Base-by-base conservation (phyloP, 2,113 vertebrate genomes). In the Mixornis gularis region DNA sequence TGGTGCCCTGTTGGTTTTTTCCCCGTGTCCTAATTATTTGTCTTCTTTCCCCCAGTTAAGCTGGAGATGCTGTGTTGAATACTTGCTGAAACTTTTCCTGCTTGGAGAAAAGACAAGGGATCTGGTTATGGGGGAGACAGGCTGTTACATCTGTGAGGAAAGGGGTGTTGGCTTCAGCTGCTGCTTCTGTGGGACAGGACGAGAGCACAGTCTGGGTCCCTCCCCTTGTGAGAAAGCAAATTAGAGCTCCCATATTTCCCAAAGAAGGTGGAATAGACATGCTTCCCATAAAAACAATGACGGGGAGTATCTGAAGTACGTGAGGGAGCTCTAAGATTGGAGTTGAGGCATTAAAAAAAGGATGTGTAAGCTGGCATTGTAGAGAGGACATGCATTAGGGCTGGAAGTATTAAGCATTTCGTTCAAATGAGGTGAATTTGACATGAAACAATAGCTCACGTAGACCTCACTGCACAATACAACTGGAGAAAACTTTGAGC, bases 401-500 rank as follows among this genome's bases (percentile, higher is more conserved):
- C 48, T 1, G 1, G 40, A 55, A 82, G 51, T 11, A 12, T 36
- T 38, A 30, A 66, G 58, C 21, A 8, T 26, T 68, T 71, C 3
- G 48, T 81, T 86, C 27, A 25, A 6, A 79, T 34, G 41, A 68
- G 58, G 20, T 1, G 2, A 44, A 60, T 78, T 76, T 76, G 69
- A 38, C 1, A 0, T 34, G 80, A 93, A 92, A 89, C 91, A 94
- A 95, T 85, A 65, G 74, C 60, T 92, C 20, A 2, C 1, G 2
- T 55, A 48, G 43, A 27, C 27, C 19, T 30, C 0, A 1, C 59
- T 63, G 52, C 22, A 29, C 34, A 44, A n/a, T 71, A 46, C 63
- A 73, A 59, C 63, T 51, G 63, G 21, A 76, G 51, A 66, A 63
- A 87, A 89, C 87, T 93, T 90, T 40, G 48, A 59, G 63, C 81